Percentiles rank a stretch among this genome's conserved stretches.
Conservation (phyloP, 2,797 vertebrate species). For the Leucoraja ocellata region DNA sequence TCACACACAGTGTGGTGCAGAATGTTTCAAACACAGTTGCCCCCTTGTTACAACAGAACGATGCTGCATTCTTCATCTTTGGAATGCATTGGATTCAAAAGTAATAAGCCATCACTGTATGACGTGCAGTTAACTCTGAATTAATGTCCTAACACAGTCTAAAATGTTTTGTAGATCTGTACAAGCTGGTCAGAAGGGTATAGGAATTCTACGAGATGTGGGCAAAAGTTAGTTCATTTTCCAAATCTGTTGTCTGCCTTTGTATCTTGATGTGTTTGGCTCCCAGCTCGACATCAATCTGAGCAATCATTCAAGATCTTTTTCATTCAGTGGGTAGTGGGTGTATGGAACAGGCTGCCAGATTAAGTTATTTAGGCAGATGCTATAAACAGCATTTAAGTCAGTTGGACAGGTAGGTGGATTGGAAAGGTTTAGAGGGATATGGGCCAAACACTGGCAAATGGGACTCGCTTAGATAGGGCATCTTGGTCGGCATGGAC, state of each 20-base stretch:
- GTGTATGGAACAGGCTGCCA: too few relatives aligned
- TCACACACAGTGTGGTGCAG: not conserved
- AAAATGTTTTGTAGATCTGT: not conserved
- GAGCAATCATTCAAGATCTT: not conserved
- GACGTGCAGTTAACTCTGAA: not conserved
- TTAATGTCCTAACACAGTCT: not conserved
- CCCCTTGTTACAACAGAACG: not conserved
- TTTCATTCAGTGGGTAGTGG: too few relatives aligned
- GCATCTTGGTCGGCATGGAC: too few relatives aligned
- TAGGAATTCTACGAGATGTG: not conserved
- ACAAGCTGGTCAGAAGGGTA: not conserved
- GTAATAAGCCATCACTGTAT: too few relatives aligned
- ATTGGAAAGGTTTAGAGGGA: too few relatives aligned
- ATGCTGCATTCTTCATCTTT: not conserved
- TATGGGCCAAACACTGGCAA: too few relatives aligned
- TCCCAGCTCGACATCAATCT: not conserved
- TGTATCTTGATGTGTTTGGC: not conserved
- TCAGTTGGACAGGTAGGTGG: too few relatives aligned
- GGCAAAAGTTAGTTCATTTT: not conserved
- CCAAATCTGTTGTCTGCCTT: not conserved
- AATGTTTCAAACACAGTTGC: not conserved
- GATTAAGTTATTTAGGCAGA: too few relatives aligned
- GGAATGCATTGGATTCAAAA: not conserved
- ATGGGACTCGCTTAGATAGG: too few relatives aligned
- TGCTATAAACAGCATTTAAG: too few relatives aligned